A percentile compares a stretch with the other conserved stretches of the same genome.
Evolutionary conservation across 2,113 vertebrate species (phyloP).

Genomic region (Lepidothrix coronata): DNA sequence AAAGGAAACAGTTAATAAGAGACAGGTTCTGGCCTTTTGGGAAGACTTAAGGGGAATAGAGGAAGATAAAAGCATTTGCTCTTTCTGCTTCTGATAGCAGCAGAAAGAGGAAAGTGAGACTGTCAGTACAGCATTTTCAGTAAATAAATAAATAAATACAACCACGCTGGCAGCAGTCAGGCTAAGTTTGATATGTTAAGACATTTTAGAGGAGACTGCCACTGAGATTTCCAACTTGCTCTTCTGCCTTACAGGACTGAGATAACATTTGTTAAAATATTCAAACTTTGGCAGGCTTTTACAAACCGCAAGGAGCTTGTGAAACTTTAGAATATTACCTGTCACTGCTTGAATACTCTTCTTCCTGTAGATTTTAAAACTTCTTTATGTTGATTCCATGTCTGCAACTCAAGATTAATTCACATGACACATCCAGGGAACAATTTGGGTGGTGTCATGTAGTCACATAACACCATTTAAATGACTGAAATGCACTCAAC

Average conservation of each 20-base stretch:
- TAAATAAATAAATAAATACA: background rate
- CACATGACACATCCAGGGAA: background rate
- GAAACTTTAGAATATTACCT: background rate
- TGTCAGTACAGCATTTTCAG: background rate
- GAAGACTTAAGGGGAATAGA: background rate
- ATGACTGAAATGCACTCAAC: background rate
- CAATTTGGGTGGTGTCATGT: background rate
- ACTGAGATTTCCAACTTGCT: background rate
- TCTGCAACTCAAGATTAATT: background rate
- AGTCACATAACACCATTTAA: background rate
- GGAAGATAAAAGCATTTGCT: background rate
- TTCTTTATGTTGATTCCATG: background rate
- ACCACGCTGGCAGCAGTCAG: background rate
- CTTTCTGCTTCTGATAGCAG: background rate
- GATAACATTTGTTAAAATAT: background rate
- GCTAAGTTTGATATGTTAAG: background rate
- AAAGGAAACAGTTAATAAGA: background rate
- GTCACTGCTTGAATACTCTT: background rate
- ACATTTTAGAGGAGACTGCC: background rate
- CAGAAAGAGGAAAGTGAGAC: background rate
- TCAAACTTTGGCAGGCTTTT: background rate
- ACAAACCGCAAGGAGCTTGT: background rate
- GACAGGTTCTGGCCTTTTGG: background rate
- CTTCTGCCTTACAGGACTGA: background rate
- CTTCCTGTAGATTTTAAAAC: background rate